Base-by-base conservation (phyloP, 2,797 vertebrate species). In the Siniperca obscura region DNA sequence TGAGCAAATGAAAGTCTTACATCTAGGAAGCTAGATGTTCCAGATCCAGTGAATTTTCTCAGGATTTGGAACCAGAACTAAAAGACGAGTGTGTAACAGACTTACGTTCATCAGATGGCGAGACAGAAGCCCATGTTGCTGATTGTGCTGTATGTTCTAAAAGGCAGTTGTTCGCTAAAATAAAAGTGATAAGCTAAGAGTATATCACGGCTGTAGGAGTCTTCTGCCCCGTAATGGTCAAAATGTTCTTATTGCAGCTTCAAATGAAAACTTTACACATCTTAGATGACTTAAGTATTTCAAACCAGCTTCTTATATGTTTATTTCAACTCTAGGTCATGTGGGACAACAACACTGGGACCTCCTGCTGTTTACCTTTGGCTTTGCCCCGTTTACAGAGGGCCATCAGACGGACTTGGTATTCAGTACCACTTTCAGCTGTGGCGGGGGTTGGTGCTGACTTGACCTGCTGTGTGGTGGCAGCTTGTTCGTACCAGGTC, bases 351-450 rank as follows among this genome's bases (percentile, higher is more conserved):
- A 80, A 66, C 13, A 77, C 46, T 0, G 0, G 3, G 65, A 10
- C 69, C 69, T 74, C 82, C 81, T 65, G 84, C 82, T 64, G 62
- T 90, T 88, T 87, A 99, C 98, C 97, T 95, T 91, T 86, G 48
- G 4, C 80, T 50, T 79, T 95, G 34, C 78, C 92, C 44, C 50
- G 90, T 73, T 81, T 96, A 89, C 96, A 97, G 70, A 97, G 94
- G 2, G 73, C 56, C 27, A 74, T 16, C 53, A 98, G 42, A 59
- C 80, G 83, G 67, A 62, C 25, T 27, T 92, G 78, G 72, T 76
- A 78, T 3, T 86, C 82, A 8, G 3, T 0, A 17, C 0, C 0
- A 34, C 13, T 6, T 17, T 22, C 1, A 5, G 22, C 7, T 75
- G 42, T 2, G 21, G 6, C 8, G 21, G 61, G n/a, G 59, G 14